These are phyloP conservation scores for Himalopsyche anomala DNA, from an alignment of 2,888 invertebrate genomes.

Conservation along the genomic window DNA sequence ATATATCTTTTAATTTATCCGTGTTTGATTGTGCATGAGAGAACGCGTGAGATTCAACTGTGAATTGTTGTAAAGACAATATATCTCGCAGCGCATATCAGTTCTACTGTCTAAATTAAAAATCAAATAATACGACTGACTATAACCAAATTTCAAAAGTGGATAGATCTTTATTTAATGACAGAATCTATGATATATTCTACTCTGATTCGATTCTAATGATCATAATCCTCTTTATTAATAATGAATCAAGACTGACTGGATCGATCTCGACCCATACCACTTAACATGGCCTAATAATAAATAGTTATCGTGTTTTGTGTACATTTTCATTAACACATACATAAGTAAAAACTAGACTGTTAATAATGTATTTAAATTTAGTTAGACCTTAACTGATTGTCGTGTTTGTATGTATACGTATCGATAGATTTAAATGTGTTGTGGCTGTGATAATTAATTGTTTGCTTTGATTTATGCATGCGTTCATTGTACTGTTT, in stretches of 20 bases:
- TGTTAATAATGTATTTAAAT: not conserved
- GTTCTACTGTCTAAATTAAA: no score
- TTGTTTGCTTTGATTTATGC: slow-evolving; percentile 63
- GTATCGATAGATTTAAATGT: not conserved
- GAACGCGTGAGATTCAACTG: no score
- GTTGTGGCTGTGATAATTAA: slow-evolving; percentile 6
- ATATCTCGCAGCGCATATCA: no score
- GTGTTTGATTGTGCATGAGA: no score
- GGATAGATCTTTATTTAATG: no score
- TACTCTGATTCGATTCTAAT: not conserved
- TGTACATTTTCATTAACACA: slow-evolving; percentile 3
- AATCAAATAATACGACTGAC: no score
- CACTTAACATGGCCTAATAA: not conserved
- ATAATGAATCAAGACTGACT: not conserved
- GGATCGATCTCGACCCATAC: not conserved
- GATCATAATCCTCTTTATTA: not conserved
- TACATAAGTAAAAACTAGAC: not conserved
- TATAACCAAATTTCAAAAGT: no score
- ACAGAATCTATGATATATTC: no score
- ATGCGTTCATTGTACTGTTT: not conserved
- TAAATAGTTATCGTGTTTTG: not conserved
- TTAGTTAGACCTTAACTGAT: not conserved
- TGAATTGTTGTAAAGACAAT: no score
- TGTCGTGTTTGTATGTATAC: not conserved
- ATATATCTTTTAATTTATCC: no score